Evolutionary conservation across 1,140 invertebrate species (phyloP).

Genomic region (Neotoxoptera formosana): DNA sequence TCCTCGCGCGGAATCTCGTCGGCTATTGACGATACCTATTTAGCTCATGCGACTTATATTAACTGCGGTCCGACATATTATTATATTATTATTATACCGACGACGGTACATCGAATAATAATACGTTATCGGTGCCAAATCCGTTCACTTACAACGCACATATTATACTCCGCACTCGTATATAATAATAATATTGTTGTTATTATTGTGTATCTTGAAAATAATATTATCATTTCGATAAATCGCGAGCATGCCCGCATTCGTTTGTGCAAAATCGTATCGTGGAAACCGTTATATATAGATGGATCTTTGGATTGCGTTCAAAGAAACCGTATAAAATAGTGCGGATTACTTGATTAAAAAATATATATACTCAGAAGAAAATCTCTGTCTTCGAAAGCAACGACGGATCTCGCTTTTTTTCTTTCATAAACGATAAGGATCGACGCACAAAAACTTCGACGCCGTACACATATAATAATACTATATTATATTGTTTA

Average conservation of each 20-base stretch:
- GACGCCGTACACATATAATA: neutral
- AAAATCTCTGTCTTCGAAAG: neutral
- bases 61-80: neutral
- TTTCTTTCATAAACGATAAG: neutral
- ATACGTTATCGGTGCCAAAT: constrained; percentile 21
- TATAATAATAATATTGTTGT: no score
- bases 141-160: neutral
- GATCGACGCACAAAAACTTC: neutral
- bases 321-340: neutral
- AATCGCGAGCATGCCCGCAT: neutral
- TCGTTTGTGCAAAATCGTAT: neutral
- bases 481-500: no score
- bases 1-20: constrained; percentile 9
- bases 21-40: constrained; percentile 27
- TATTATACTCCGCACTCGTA: no score
- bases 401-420: neutral
- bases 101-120: neutral
- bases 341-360: neutral
- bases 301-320: neutral
- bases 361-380: neutral
- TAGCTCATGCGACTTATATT: neutral
- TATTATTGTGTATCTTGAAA: neutral
- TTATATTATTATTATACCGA: no score
- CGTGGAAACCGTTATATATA: neutral
- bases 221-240: neutral